Conservation (phyloP, 2,888 invertebrate species). For the Volucella zonaria region DNA sequence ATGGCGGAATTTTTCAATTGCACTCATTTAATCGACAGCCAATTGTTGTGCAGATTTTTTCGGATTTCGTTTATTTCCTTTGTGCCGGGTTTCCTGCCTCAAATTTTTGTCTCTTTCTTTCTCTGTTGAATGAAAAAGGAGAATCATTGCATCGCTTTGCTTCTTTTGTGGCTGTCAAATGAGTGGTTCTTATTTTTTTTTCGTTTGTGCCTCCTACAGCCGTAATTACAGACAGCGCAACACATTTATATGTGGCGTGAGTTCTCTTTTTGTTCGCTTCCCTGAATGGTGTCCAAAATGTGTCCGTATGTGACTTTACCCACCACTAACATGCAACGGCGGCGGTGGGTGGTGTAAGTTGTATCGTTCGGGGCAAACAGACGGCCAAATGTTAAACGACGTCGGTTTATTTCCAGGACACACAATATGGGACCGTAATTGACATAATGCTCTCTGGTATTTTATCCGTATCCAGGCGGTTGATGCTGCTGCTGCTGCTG, state of each 20-base stretch:
- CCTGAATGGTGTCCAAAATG: conserved; percentile 53
- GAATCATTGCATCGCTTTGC: conserved; percentile 40
- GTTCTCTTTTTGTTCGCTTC: conserved; percentile 17
- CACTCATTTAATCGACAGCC: conserved; percentile 67
- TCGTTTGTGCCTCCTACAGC: conserved; percentile 24
- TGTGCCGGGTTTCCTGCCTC: background rate
- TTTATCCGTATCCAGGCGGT: conserved; percentile 59
- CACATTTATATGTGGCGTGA: conserved; percentile 64
- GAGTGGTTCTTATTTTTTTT: conserved; percentile 50
- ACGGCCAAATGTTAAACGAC: conserved; percentile 72
- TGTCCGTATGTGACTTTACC: conserved; percentile 39
- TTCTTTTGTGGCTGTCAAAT: conserved; percentile 67
- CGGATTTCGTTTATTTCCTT: conserved; percentile 23
- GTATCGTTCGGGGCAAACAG: conserved; percentile 44
- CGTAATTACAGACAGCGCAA: conserved; percentile 71
- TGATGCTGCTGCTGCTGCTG: conserved; percentile 42
- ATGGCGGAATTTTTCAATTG: conserved; percentile 60
- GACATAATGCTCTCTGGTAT: conserved; percentile 70
- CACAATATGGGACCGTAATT: conserved; percentile 73
- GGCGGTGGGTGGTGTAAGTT: conserved; percentile 8
- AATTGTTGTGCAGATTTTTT: conserved; percentile 71
- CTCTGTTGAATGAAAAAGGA: conserved; percentile 7
- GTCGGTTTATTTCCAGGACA: conserved; percentile 73
- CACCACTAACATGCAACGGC: conserved; percentile 47
- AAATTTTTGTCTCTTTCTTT: too few species aligned